Evolutionary conservation across 2,113 vertebrate genomes (phyloP), one percentile per base, ranked within the genome.

Genomic region (Gadus macrocephalus): DNA sequence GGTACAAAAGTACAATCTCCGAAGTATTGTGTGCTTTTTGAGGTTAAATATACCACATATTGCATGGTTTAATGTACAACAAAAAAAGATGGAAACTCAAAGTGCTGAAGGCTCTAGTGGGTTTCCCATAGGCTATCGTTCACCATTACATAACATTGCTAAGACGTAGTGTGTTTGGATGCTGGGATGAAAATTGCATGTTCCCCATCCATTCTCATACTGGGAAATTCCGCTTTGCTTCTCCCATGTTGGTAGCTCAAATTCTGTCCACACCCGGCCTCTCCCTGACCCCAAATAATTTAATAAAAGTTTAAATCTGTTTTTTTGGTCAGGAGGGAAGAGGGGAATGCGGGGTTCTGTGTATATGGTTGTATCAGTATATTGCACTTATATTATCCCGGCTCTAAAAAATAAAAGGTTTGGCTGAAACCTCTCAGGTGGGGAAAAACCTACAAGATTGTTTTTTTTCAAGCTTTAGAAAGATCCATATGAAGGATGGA

Each of bases 241-340:
- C 84, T 87, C 86, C 89, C 85, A 89, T 90, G 81, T 81, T 77
- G 74, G 78, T 83, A 79, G 78, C 88, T 91, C 83, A 86, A 79
- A 89, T 90, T 89, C 89, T 74, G 78, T 77, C 82, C 81, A 80
- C 81, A 86, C 79, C 79, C 78, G 81, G 77, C 77, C 81, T 81
- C 63, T 67, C 75, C 75, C 69, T 77, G 80, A 86, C 88, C 88
- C 87, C 87, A 75, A 87, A 89, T 87, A 86, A 86, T 91, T 91
- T 83, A 88, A 91, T 89, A 90, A 89, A 89, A 88, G 85, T 91
- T 90, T 91, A 88, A 89, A 87, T 58, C n/a, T 17, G 0, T 58
- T 58, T n/a, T 58, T 5, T 17, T 53, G 8, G 55, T 58, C 55
- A 58, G 15, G n/a, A 8, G 42, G 42, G 42, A 49, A 49, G 8